Percentiles rank a stretch among this genome's conserved stretches.
Conservation (phyloP, 2,888 invertebrate genomes). For the Eilema sororculum region DNA sequence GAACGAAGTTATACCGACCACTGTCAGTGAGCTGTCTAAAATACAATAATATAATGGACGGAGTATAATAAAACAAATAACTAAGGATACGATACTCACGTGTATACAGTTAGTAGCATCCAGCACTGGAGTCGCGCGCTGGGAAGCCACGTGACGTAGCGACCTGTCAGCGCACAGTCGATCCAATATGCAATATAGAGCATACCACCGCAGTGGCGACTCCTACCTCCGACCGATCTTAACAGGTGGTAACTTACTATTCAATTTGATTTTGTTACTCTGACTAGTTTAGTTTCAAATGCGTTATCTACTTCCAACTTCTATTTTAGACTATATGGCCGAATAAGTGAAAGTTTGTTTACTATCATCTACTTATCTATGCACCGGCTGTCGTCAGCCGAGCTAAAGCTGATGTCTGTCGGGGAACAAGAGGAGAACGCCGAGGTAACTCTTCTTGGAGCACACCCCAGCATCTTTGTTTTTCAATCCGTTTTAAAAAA, state of each 20-base stretch:
- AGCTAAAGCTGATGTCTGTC: slow-evolving; percentile 74
- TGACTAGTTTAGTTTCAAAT: slow-evolving; percentile 74
- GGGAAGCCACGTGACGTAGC: slow-evolving; percentile 88
- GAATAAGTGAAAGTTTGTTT: slow-evolving; percentile 57
- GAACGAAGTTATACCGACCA: no score
- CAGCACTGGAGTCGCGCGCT: slow-evolving; percentile 88
- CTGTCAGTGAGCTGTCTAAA: no score
- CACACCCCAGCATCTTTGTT: slow-evolving; percentile 86
- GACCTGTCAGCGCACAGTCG: slow-evolving; percentile 88
- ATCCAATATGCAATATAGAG: slow-evolving; percentile 86
- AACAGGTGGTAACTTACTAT: slow-evolving; percentile 78
- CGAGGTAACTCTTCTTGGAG: slow-evolving; percentile 78
- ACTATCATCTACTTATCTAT: slow-evolving; percentile 81
- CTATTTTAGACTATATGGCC: slow-evolving; percentile 57
- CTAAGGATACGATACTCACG: slow-evolving; percentile 80
- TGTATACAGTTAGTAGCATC: slow-evolving; percentile 91
- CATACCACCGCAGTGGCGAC: slow-evolving; percentile 85
- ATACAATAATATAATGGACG: no score
- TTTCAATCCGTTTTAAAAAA: slow-evolving; percentile 67
- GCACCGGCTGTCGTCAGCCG: slow-evolving; percentile 85
- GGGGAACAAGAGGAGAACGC: slow-evolving; percentile 66
- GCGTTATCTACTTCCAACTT: slow-evolving; percentile 34
- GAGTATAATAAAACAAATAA: no score
- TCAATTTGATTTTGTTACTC: slow-evolving; percentile 62
- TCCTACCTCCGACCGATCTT: slow-evolving; percentile 65